Evolutionary conservation across 2,113 vertebrate genomes (phyloP).

Genomic region (Hyperopisus bebe): DNA sequence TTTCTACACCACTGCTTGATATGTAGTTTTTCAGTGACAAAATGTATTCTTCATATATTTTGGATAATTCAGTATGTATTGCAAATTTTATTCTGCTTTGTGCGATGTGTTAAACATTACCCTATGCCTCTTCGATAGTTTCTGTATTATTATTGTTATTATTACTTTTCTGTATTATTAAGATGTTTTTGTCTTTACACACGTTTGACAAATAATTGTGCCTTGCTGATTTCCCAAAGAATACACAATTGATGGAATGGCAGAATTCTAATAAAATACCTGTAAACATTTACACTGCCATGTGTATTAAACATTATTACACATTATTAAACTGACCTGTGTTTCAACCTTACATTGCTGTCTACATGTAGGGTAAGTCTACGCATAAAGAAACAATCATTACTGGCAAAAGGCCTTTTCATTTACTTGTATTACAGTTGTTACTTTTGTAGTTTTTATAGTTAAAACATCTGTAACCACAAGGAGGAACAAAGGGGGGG

Average conservation of each 20-base stretch:
- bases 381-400: background rate
- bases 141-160: slow-evolving; percentile 43
- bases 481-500: too few species aligned
- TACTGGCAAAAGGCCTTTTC: background rate
- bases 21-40: slow-evolving; percentile 21
- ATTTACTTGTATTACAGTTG: background rate
- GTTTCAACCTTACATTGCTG: background rate
- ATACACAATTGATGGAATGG: background rate
- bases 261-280: slow-evolving; percentile 14
- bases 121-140: slow-evolving; percentile 28
- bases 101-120: slow-evolving; percentile 36
- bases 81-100: slow-evolving; percentile 19
- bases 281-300: background rate
- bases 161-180: slow-evolving; percentile 44
- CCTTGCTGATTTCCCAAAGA: slow-evolving; percentile 3
- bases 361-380: background rate
- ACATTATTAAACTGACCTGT: background rate
- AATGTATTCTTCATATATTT: background rate
- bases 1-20: slow-evolving; percentile 23
- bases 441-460: background rate
- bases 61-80: background rate
- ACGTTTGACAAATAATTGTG: background rate
- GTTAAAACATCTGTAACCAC: slow-evolving; percentile 22
- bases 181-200: slow-evolving; percentile 32
- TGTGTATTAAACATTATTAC: too few species aligned